Conservation (phyloP, 2,888 invertebrate species). For the Watsonalla binaria region DNA sequence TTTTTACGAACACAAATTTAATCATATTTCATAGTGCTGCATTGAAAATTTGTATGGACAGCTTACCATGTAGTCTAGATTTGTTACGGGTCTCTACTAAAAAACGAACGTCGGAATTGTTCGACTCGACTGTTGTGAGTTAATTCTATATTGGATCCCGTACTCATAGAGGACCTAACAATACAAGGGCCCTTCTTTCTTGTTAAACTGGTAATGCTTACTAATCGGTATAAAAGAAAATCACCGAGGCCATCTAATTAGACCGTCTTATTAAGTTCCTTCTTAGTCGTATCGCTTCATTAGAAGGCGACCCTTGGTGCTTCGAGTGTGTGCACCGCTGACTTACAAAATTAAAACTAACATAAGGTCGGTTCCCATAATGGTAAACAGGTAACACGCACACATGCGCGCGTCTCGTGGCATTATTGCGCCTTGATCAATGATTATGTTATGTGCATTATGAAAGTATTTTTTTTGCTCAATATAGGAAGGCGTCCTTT, state of each 20-base stretch:
- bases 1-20: too few relatives aligned
- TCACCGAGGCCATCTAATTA: background rate
- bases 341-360: background rate
- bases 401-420: too few relatives aligned
- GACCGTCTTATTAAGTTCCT: background rate
- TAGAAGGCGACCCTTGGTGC: background rate
- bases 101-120: constrained; percentile 13
- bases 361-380: too few relatives aligned
- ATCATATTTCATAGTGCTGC: too few relatives aligned
- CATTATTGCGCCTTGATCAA: too few relatives aligned
- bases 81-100: too few relatives aligned
- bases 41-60: too few relatives aligned
- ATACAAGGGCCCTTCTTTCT: constrained; percentile 31
- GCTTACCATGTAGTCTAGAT: too few relatives aligned
- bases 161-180: constrained; percentile 32
- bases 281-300: background rate
- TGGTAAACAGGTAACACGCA: too few relatives aligned
- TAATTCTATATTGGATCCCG: constrained; percentile 24
- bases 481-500: too few relatives aligned
- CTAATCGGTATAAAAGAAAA: constrained; percentile 15
- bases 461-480: too few relatives aligned
- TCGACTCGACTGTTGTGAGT: constrained; percentile 39
- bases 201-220: constrained; percentile 20
- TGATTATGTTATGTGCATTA: too few relatives aligned
- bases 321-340: background rate